Conservation (phyloP, 53 echinoderm and acorn worm species). For the Holothuria scabra region DNA sequence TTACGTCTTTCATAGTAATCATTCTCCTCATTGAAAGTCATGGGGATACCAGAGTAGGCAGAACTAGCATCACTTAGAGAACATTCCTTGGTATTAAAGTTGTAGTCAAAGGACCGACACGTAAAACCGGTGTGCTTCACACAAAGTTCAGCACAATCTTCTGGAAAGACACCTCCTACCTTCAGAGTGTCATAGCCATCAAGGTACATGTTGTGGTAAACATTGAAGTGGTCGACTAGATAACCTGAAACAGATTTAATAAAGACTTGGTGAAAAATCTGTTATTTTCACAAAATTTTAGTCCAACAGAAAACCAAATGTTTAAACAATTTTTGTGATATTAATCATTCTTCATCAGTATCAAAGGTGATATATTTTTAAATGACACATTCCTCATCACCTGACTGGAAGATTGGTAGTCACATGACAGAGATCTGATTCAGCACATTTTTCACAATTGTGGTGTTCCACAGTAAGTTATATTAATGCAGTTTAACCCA, state of each 20-base stretch:
- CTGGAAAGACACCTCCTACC: conserved; percentile 68
- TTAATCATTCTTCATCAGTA: too few species aligned
- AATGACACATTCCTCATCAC: too few species aligned
- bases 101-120: conserved; percentile 63
- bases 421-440: too few species aligned
- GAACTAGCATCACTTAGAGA: conserved; percentile 61
- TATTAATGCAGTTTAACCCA: too few species aligned
- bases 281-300: too few species aligned
- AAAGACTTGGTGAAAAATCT: too few species aligned
- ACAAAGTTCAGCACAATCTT: conserved; percentile 81
- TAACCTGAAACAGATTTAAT: conserved; percentile 24
- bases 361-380: too few species aligned
- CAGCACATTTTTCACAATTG: too few species aligned
- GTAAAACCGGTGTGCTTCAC: conserved; percentile 61
- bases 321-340: too few species aligned
- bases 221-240: conserved; percentile 65
- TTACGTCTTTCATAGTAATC: conserved; percentile 63
- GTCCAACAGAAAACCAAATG: too few species aligned
- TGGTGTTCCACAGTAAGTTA: too few species aligned
- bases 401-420: too few species aligned
- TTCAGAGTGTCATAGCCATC: conserved; percentile 64
- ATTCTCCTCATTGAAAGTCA: background rate
- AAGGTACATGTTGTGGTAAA: conserved; percentile 64
- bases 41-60: conserved; percentile 17
- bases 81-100: conserved; percentile 54